Evolutionary conservation across 2,797 vertebrate species (phyloP).

Genomic region (Morus bassanus): DNA sequence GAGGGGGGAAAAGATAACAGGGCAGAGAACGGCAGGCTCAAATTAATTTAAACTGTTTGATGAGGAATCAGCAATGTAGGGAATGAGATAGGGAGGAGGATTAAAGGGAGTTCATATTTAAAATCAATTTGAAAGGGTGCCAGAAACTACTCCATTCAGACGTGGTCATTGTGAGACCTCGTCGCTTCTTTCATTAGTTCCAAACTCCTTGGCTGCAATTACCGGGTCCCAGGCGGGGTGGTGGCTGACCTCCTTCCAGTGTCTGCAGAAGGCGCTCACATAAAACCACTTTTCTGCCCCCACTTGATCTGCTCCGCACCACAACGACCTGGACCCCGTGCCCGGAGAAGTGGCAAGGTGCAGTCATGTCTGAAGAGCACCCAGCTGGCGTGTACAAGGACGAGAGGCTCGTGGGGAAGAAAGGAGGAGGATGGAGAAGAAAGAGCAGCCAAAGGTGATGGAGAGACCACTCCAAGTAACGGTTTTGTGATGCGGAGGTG

Average conservation of each 20-base stretch:
- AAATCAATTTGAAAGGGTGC: constrained; percentile 29
- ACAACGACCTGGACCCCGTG: accelerated
- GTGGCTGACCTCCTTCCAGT: neutral
- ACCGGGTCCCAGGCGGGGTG: accelerated
- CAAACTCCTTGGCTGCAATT: neutral
- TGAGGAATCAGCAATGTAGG: constrained; percentile 31
- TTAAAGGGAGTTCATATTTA: constrained; percentile 36
- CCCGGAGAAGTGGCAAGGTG: accelerated
- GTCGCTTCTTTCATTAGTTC: neutral
- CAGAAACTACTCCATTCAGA: neutral
- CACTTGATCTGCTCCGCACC: accelerated
- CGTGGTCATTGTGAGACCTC: neutral
- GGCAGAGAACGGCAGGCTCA: constrained; percentile 2
- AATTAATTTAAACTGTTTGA: constrained; percentile 61
- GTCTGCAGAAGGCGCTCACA: neutral
- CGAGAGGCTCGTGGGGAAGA: accelerated
- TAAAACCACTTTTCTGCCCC: neutral
- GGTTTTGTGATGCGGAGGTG: neutral
- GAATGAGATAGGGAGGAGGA: constrained; percentile 37
- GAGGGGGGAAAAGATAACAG: neutral
- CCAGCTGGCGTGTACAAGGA: accelerated
- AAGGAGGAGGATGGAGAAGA: neutral
- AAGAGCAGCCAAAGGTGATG: neutral
- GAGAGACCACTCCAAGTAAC: neutral
- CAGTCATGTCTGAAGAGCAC: neutral